These are phyloP conservation scores for Mus caroli DNA, from an alignment of 2,797 vertebrate species.

Conservation along the genomic window DNA sequence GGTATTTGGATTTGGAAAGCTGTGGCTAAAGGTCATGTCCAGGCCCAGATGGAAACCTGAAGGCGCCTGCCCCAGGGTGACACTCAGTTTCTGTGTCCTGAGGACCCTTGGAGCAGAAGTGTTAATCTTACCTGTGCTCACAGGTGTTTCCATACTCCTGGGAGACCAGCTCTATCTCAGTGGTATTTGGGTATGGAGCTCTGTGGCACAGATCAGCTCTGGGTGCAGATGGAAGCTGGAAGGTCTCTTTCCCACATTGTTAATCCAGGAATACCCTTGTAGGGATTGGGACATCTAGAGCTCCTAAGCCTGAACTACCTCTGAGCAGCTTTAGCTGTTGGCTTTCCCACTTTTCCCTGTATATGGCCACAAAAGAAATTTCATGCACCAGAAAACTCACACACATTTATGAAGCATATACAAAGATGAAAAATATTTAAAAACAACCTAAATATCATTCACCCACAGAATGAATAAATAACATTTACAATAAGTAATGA, in stretches of 20 bases:
- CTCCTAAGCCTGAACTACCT: background rate
- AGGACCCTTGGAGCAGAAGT: too few species aligned
- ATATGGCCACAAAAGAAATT: background rate
- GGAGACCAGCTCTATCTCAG: too few species aligned
- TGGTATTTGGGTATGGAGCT: too few species aligned
- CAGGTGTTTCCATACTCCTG: too few species aligned
- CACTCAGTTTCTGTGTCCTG: too few species aligned
- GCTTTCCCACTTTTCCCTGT: background rate
- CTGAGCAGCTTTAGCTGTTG: background rate
- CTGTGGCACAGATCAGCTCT: too few species aligned
- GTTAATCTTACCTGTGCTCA: too few species aligned
- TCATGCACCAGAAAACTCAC: background rate
- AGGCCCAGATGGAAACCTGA: too few species aligned
- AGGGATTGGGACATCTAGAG: background rate
- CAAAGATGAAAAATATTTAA: background rate
- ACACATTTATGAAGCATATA: background rate
- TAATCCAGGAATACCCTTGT: background rate
- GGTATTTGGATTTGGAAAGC: too few species aligned
- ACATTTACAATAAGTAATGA: background rate
- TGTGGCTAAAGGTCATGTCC: too few species aligned
- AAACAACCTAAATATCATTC: background rate
- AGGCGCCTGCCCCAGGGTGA: too few species aligned
- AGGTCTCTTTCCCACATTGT: background rate
- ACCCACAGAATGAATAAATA: background rate
- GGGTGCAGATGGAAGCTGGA: too few species aligned